A percentile compares a stretch with the other conserved stretches of the same genome.
phyloP scores from a whole-genome alignment of 2,797 vertebrate species.

The Aplochiton taeniatus region DNA sequence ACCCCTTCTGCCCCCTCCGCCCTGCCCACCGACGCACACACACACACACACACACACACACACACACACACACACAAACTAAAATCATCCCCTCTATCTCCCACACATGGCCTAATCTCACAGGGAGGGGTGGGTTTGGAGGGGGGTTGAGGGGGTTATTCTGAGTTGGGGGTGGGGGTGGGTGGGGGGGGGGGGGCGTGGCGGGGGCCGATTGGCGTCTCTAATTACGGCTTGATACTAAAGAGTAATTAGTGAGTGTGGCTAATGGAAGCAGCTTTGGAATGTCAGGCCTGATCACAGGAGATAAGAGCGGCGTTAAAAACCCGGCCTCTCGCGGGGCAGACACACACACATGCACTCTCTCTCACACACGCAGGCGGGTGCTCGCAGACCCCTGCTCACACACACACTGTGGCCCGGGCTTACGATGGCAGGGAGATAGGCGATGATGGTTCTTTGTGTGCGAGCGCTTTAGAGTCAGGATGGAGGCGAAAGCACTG shows the following conservation, averaged over 20 bases:
- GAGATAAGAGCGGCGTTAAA: slow-evolving; percentile 68
- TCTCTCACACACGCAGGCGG: slow-evolving; percentile 3
- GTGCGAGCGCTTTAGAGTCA: too few relatives aligned
- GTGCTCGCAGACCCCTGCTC: background rate
- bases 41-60: slow-evolving; percentile 33
- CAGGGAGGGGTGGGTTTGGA: slow-evolving; percentile 36
- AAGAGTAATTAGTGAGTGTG: slow-evolving; percentile 80
- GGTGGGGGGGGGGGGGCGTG: slow-evolving; percentile 42
- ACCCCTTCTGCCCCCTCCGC: slow-evolving; percentile 38
- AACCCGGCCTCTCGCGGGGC: slow-evolving; percentile 54
- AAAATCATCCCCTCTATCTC: slow-evolving; percentile 31
- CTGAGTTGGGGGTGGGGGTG: slow-evolving; percentile 6
- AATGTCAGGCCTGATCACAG: slow-evolving; percentile 66
- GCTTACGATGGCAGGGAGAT: too few relatives aligned
- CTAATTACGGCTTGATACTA: slow-evolving; percentile 80
- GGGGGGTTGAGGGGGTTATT: background rate
- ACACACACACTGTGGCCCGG: too few relatives aligned
- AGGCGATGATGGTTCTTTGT: too few relatives aligned
- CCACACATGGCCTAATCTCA: slow-evolving; percentile 59
- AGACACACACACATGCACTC: background rate
- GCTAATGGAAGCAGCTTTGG: slow-evolving; percentile 73
- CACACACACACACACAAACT: slow-evolving; percentile 11
- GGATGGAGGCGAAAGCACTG: background rate
- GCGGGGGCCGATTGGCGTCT: slow-evolving; percentile 74
- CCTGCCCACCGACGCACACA: slow-evolving; percentile 33